Evolutionary conservation across 2,797 vertebrate species (phyloP).

Genomic region (Manis javanica): DNA sequence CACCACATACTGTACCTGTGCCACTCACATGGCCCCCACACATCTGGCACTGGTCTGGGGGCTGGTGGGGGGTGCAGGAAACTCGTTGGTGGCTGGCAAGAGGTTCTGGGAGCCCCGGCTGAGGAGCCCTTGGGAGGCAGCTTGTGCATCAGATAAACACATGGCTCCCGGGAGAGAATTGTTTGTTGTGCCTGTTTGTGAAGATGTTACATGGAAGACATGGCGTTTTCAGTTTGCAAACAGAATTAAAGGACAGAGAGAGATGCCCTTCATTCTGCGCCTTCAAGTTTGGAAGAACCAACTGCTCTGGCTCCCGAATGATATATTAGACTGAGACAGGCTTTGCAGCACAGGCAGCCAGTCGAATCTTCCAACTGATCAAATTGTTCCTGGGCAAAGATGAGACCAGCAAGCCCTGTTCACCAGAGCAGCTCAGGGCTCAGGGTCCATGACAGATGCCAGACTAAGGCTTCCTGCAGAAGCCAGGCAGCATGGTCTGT

Average conservation of each 20-base stretch:
- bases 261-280: not conserved
- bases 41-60: no score
- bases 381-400: not conserved
- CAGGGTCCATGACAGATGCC: not conserved
- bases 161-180: accelerated
- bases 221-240: no score
- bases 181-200: not conserved
- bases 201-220: no score
- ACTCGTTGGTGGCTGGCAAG: not conserved
- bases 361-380: no score
- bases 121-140: accelerated
- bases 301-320: not conserved
- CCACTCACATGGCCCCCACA: no score
- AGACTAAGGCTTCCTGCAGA: not conserved
- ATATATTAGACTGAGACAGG: not conserved
- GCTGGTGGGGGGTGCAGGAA: not conserved
- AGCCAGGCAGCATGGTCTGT: not conserved
- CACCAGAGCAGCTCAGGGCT: no score
- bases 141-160: accelerated
- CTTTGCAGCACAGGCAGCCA: not conserved
- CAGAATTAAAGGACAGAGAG: not conserved
- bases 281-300: not conserved
- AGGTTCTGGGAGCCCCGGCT: accelerated
- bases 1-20: no score
- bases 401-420: not conserved